phyloP scores from a whole-genome alignment of 2,797 vertebrate genomes.

The Miichthys miiuy region DNA sequence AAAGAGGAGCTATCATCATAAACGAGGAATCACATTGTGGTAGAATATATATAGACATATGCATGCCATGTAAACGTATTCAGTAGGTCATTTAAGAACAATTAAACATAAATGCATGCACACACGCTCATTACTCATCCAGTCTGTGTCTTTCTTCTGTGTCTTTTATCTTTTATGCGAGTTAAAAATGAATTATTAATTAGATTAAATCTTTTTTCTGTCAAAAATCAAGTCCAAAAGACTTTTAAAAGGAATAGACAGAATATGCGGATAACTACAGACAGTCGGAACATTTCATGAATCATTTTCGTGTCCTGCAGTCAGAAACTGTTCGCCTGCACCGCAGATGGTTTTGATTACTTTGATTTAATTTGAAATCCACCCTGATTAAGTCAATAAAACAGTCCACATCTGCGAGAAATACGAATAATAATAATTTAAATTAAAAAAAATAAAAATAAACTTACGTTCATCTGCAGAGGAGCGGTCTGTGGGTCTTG shows the following conservation, averaged over 20 bases:
- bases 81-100: neutral
- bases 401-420: neutral
- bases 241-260: neutral
- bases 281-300: neutral
- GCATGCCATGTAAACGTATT: neutral
- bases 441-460: too few species aligned
- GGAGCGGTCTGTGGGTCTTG: neutral
- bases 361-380: neutral
- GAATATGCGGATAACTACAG: neutral
- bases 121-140: neutral
- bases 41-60: neutral
- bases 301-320: neutral
- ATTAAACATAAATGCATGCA: neutral
- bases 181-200: too few species aligned
- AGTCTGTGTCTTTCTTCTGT: neutral
- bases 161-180: too few species aligned
- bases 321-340: neutral
- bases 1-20: neutral
- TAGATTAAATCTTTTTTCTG: too few species aligned
- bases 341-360: neutral
- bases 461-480: slow-evolving; percentile 28
- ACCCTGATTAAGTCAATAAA: neutral
- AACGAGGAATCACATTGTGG: neutral
- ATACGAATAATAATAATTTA: too few species aligned
- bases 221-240: neutral